Conservation (phyloP, 2,888 invertebrate species). For the Unio delphinus region DNA sequence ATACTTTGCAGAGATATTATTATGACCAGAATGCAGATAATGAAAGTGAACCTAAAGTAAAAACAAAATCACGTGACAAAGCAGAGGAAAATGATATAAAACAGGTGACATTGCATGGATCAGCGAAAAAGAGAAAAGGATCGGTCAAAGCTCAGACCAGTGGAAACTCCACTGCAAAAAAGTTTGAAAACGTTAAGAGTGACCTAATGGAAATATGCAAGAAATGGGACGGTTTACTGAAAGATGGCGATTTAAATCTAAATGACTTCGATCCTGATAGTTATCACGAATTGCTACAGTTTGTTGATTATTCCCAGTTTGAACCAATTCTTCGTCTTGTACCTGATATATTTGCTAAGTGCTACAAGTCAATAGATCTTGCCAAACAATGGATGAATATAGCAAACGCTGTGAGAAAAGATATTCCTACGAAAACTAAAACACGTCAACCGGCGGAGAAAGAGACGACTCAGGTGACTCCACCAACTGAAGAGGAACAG, state of each 20-base stretch:
- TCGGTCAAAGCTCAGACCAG: background rate
- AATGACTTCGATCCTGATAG: conserved; percentile 62
- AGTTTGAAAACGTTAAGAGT: conserved; percentile 39
- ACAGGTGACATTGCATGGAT: conserved; percentile 1
- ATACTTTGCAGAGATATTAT: conserved; percentile 52
- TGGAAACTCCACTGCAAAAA: conserved; percentile 14
- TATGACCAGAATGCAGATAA: conserved; percentile 43
- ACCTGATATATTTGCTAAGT: conserved; percentile 65
- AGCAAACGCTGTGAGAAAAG: conserved; percentile 36
- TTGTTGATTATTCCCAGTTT: conserved; percentile 45
- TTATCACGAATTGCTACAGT: conserved; percentile 53
- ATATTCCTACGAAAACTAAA: conserved; percentile 7
- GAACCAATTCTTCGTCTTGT: conserved; percentile 58
- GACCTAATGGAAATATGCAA: conserved; percentile 49
- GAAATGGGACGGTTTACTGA: conserved; percentile 56
- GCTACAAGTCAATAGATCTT: conserved; percentile 61
- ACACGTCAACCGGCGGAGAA: conserved; percentile 1
- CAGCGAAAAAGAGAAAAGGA: conserved; percentile 4
- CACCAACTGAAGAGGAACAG: background rate
- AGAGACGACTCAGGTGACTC: background rate
- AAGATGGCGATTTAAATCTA: conserved; percentile 45
- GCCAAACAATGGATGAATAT: conserved; percentile 59
- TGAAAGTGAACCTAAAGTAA: background rate
- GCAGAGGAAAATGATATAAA: conserved; percentile 23
- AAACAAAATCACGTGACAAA: conserved; percentile 1